Percentiles rank a stretch among this genome's conserved stretches.
These are phyloP conservation scores for Cyprinella venusta DNA, from an alignment of 2,797 vertebrate genomes.

Conservation along the genomic window DNA sequence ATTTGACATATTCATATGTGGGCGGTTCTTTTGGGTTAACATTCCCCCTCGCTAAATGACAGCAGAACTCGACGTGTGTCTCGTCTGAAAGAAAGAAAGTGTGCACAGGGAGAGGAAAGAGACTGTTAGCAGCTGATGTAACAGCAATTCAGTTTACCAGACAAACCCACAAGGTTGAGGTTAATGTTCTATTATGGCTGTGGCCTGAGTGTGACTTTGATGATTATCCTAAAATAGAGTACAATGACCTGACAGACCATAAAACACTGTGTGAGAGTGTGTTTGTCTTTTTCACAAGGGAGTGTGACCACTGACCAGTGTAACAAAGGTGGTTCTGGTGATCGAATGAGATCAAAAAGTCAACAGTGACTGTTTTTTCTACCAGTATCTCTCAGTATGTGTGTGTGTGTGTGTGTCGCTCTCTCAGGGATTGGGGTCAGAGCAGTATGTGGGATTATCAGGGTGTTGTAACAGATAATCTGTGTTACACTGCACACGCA, in stretches of 20 bases:
- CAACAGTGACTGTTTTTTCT: conserved; percentile 4
- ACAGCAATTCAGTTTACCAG: conserved; percentile 20
- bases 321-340: conserved; percentile 8
- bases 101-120: not conserved
- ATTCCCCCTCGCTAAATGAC: conserved; percentile 89
- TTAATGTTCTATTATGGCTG: conserved; percentile 41
- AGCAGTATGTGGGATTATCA: conserved; percentile 71
- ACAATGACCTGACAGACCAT: conserved; percentile 15
- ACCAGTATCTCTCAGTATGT: conserved; percentile 58
- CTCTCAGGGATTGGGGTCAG: conserved; percentile 77
- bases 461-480: conserved; percentile 76
- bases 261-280: not conserved
- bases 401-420: conserved; percentile 42
- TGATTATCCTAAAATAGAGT: conserved; percentile 37
- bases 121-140: conserved; percentile 5
- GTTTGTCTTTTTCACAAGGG: not conserved
- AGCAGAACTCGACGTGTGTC: conserved; percentile 90
- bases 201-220: conserved; percentile 30
- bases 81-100: conserved; percentile 73
- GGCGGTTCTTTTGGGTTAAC: conserved; percentile 77
- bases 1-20: conserved; percentile 92
- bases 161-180: not conserved
- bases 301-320: conserved; percentile 13
- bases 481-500: conserved; percentile 70
- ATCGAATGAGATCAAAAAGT: not conserved